Percentiles rank a stretch among this genome's conserved stretches.
These are phyloP conservation scores for Stichopus horrens DNA, from an alignment of 53 echinoderm and acorn worm species.

Conservation along the genomic window DNA sequence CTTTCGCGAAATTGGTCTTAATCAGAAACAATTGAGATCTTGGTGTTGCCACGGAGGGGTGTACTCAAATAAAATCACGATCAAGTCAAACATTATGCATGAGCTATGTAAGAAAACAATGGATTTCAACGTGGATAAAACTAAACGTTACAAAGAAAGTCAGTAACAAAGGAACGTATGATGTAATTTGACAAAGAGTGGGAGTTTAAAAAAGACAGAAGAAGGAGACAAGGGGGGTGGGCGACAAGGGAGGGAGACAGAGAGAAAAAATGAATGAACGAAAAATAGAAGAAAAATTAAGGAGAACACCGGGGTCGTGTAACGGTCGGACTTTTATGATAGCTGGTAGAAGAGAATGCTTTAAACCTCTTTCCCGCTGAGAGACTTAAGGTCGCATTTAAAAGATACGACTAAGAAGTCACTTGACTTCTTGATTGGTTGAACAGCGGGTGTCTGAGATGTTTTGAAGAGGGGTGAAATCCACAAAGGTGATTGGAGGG, in stretches of 20 bases:
- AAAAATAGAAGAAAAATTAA: no score
- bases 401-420: slow-evolving; percentile 22
- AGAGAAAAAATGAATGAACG: no score
- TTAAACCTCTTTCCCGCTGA: slow-evolving; percentile 31
- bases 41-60: slow-evolving; percentile 45
- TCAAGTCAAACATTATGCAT: background rate
- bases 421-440: slow-evolving; percentile 25
- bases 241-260: background rate
- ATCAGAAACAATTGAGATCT: slow-evolving; percentile 42
- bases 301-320: slow-evolving; percentile 12
- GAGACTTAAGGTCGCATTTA: slow-evolving; percentile 30
- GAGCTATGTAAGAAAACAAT: slow-evolving; percentile 9
- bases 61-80: slow-evolving; percentile 42
- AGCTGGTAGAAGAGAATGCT: slow-evolving; percentile 20
- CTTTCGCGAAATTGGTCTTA: slow-evolving; percentile 46
- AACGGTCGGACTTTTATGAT: slow-evolving; percentile 17
- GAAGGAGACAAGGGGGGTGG: no score
- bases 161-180: no score
- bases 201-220: no score
- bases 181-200: no score
- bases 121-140: background rate
- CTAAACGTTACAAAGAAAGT: background rate
- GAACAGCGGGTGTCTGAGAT: slow-evolving; percentile 45
- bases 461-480: slow-evolving; percentile 46
- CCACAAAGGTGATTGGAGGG: slow-evolving; percentile 44